phyloP scores from a whole-genome alignment of 2,888 invertebrate species.

The Bimastos eiseni region DNA sequence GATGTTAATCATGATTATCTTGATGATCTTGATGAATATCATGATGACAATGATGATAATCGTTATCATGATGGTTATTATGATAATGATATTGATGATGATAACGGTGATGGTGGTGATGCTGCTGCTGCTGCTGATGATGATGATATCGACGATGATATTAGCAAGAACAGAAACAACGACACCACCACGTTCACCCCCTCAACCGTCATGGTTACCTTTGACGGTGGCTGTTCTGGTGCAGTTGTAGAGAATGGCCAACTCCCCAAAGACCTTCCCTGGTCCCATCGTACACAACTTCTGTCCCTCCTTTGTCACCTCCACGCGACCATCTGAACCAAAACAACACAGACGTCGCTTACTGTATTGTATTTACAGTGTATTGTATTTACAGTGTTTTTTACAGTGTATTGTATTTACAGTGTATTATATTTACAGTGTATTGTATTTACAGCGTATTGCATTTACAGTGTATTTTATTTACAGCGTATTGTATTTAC shows the following conservation, averaged over 20 bases:
- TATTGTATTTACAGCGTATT: too few relatives aligned
- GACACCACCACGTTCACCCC: background rate
- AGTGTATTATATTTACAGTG: too few relatives aligned
- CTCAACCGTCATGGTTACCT: constrained; percentile 54
- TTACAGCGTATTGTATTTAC: too few relatives aligned
- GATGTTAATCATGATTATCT: constrained; percentile 29
- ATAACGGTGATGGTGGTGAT: constrained; percentile 26
- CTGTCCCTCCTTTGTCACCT: constrained; percentile 95
- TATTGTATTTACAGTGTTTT: too few relatives aligned
- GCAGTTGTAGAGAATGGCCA: constrained; percentile 98
- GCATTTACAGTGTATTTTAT: too few relatives aligned
- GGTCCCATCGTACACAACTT: constrained; percentile 91
- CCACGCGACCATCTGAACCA: constrained; percentile 87
- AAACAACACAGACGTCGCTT: background rate
- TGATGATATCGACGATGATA: too few relatives aligned
- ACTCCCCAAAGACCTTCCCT: constrained; percentile 94
- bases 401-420: too few relatives aligned
- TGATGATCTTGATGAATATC: constrained; percentile 22
- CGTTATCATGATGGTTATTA: constrained; percentile 33
- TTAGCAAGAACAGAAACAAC: too few relatives aligned
- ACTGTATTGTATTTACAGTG: too few relatives aligned
- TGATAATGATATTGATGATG: constrained; percentile 34
- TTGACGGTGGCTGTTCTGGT: constrained; percentile 93
- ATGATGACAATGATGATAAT: constrained; percentile 35
- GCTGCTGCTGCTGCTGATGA: background rate